Evolutionary conservation across 2,888 invertebrate genomes (phyloP).

Genomic region (Melanophora roralis): DNA sequence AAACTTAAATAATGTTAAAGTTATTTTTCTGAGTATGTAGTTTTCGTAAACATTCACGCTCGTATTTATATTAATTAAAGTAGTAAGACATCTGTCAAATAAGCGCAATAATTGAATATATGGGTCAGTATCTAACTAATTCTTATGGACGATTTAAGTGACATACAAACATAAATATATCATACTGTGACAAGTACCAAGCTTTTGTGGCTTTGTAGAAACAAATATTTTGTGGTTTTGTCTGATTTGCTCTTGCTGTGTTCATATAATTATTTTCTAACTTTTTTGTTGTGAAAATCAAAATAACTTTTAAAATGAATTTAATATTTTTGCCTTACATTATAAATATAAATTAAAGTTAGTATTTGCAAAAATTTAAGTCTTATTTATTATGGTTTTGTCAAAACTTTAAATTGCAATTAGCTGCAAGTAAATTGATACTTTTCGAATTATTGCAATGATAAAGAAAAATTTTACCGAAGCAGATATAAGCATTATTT

Average conservation of each 20-base stretch:
- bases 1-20: too few species aligned
- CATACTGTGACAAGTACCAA: background rate
- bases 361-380: too few species aligned
- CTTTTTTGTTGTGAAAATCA: background rate
- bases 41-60: too few species aligned
- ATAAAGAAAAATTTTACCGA: slow-evolving; percentile 21
- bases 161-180: too few species aligned
- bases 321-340: background rate
- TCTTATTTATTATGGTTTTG: too few species aligned
- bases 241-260: background rate
- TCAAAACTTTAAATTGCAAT: slow-evolving; percentile 45
- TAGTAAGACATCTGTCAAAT: too few species aligned
- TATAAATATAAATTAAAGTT: background rate
- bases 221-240: background rate
- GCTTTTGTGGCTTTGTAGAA: background rate
- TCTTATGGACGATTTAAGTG: too few species aligned
- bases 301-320: background rate
- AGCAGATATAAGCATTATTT: slow-evolving; percentile 38
- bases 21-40: too few species aligned
- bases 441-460: slow-evolving; percentile 22
- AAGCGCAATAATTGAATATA: too few species aligned
- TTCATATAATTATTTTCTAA: background rate
- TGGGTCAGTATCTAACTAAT: too few species aligned
- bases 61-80: too few species aligned
- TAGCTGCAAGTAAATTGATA: slow-evolving; percentile 43